Evolutionary conservation across 1,140 invertebrate species (phyloP), one percentile per base, ranked within the genome.

Genomic region (Cyrtorhinus lividipennis): DNA sequence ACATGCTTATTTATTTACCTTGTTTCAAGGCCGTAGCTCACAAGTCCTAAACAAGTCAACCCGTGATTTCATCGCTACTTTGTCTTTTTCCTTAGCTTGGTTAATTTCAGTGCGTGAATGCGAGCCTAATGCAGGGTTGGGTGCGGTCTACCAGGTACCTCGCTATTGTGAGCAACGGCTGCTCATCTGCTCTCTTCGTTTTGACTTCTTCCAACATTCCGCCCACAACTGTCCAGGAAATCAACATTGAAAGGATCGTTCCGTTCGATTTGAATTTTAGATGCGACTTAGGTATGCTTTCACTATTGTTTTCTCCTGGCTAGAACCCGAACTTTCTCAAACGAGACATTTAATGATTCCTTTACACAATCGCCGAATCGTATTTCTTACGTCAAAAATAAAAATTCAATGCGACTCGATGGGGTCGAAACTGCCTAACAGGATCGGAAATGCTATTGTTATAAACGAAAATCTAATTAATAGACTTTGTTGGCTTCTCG

Each of bases 211-310:
- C 78, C 12, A 76, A 76, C 68, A 76, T 71, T 66, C 80, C 81
- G 67, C 56, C 84, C 84, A 12, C 78, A 78, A 72, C 79, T 79
- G 24, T 81, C 84, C 63, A 80, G 22, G 85, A 88, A 73, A 73
- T 88, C 65, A 80, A 80, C 8, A 78, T 87, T 69, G 85, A 88
- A 73, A 80, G 79, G 70, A 78, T 85, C 46, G 75, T 89, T 66
- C 85, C 86, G n/a, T 81, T 90, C 58, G 82, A 87, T 74, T 77
- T 79, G 66, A 80, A 81, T 68, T 88, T 89, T 73, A 81, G 81
- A 71, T 88, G 83, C 77, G 82, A 86, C 77, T 83, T 86, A 70
- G 82, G 81, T 83, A 59, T 10, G 23, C 15, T 23, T 65, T 62
- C 57, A 59, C 22, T 58, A n/a, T n/a, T n/a, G n/a, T n/a, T n/a